phyloP scores from a whole-genome alignment of 1,140 invertebrate species.

The Helicorthomorpha holstii region DNA sequence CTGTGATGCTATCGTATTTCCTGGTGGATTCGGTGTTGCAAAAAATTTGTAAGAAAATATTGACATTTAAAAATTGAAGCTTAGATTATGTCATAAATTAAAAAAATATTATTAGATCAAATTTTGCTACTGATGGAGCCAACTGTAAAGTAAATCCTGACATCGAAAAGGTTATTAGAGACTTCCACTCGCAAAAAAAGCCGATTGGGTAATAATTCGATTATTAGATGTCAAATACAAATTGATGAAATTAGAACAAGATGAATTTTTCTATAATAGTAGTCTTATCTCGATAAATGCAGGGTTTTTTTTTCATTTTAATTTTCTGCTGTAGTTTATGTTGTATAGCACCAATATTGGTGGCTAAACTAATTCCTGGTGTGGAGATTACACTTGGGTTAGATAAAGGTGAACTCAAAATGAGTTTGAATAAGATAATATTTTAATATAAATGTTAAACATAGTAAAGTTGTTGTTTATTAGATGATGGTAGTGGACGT shows the following conservation, averaged over 20 bases:
- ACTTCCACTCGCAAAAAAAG: slow-evolving; percentile 35
- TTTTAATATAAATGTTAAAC: slow-evolving; percentile 1
- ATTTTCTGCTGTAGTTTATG: slow-evolving; percentile 30
- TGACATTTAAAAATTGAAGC: slow-evolving; percentile 3
- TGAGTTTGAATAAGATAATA: slow-evolving; percentile 15
- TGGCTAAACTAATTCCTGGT: slow-evolving; percentile 32
- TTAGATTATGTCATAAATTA: slow-evolving; percentile 1
- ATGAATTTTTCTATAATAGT: too few relatives aligned
- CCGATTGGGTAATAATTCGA: slow-evolving; percentile 37
- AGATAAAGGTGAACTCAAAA: slow-evolving; percentile 20
- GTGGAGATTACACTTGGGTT: slow-evolving; percentile 38
- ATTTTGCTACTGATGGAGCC: slow-evolving; percentile 36
- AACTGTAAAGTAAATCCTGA: slow-evolving; percentile 33
- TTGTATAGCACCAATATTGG: slow-evolving; percentile 39
- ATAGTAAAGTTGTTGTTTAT: slow-evolving; percentile 7
- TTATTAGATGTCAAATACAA: too few relatives aligned
- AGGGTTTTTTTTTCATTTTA: too few relatives aligned
- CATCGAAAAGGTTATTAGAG: slow-evolving; percentile 31
- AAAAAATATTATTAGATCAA: slow-evolving; percentile 26
- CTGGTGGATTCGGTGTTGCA: slow-evolving; percentile 42
- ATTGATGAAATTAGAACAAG: too few relatives aligned
- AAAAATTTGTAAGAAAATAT: slow-evolving; percentile 36
- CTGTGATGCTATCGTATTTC: slow-evolving; percentile 35
- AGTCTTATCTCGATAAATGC: not conserved
- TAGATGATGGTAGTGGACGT: slow-evolving; percentile 24